Evolutionary conservation across 1,140 invertebrate species (phyloP).

Genomic region (Sinella curviseta): DNA sequence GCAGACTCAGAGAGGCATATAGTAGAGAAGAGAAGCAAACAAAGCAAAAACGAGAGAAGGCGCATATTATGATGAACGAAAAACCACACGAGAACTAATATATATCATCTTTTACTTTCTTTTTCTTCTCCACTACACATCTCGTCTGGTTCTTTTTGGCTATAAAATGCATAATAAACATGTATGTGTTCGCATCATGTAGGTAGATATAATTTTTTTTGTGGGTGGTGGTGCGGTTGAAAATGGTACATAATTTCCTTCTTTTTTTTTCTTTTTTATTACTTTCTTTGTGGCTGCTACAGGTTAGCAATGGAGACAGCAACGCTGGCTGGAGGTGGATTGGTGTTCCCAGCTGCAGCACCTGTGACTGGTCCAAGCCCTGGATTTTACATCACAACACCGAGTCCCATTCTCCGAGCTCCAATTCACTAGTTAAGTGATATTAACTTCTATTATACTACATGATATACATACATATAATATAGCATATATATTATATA

Average conservation of each 20-base stretch:
- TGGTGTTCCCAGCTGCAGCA: slow-evolving; percentile 45
- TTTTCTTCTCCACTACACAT: no score
- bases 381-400: slow-evolving; percentile 50
- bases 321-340: slow-evolving; percentile 48
- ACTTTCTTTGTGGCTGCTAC: not conserved
- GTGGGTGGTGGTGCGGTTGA: not conserved
- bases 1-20: no score
- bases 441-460: slow-evolving; percentile 3
- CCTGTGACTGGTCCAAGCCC: slow-evolving; percentile 46
- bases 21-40: no score
- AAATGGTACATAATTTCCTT: not conserved
- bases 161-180: no score
- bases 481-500: not conserved
- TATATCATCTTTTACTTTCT: no score
- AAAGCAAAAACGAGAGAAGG: no score
- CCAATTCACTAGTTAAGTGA: slow-evolving; percentile 47
- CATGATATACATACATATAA: not conserved
- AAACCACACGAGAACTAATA: no score
- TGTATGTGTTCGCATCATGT: no score
- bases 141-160: no score
- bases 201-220: no score
- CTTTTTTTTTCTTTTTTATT: slow-evolving; percentile 2
- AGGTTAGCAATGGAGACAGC: slow-evolving; percentile 51
- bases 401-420: slow-evolving; percentile 48
- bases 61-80: no score